Base-by-base conservation (phyloP, 92 coral and sea anemone genomes). In the Zoanthus sociatus region DNA sequence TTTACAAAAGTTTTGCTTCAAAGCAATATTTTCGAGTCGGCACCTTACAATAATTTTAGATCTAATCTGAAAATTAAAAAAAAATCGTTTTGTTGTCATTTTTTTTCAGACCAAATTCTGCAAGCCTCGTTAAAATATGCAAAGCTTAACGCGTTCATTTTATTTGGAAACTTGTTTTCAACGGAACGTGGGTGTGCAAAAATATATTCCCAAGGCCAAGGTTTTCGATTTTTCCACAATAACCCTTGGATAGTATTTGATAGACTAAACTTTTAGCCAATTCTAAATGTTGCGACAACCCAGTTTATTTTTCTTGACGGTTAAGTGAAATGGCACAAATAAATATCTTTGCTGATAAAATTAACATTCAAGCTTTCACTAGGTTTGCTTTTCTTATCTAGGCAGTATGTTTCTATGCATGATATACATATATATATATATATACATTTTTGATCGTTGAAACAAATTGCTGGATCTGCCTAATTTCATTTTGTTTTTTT, bases 101-200 rank as follows among this genome's bases (percentile, higher is more conserved):
- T 63, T 63, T 63, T 61, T 15, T 37, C 17, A 68, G 21, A 61
- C 46, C 56, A 78, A 60, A 56, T 31, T 33, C 26, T 61, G 71
- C 72, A 32, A 58, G 42, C 31, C 18, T 50, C 72, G 51, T 51
- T 58, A 78, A 78, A 58, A 78, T 61, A 78, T 78, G 64, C 84
- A 18, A 4, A 78, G 48, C 84, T 61, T 37, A 78, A 78, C n/a
- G 2, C 60, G n/a, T 78, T 78, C 54, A 58, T 26, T 31, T 78
- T 18, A 13, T 33, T 54, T 7, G 17, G 10, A 17, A 63, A 63
- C 26, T 63, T 63, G 69, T 20, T 17, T 63, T 63, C 26, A 63
- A n/a, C 1, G 26, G 30, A 63, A 63, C 20, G 10, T n/a, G 10
- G n/a, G 6, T 9, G 21, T 17, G 69, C 30, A 63, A 17, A 31